Evolutionary conservation across 1,140 invertebrate species (phyloP), one percentile per base, ranked within the genome.

Genomic region (Andricus grossulariae): DNA sequence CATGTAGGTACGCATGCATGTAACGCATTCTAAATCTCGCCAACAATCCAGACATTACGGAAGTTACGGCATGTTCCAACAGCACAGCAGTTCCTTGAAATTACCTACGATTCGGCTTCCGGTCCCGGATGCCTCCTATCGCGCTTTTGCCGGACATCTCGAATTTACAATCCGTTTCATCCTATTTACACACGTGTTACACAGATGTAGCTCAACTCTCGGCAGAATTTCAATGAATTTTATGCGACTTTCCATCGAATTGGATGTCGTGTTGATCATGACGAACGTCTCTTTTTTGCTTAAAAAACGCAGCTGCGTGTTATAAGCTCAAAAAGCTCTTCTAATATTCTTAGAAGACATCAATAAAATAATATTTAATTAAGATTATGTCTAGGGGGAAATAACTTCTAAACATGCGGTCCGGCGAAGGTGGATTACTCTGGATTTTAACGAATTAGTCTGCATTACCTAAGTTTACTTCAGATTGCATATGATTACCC

Each of bases 21-120:
- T 80, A 79, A 79, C 77, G 74, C 60, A 80, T 80, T 84, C 78
- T 66, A 71, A 78, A 79, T 81, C 60, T 76, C 76, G 74, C 73
- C 80, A 80, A 81, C 82, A 83, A 81, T 83, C 78, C 76, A 82
- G 78, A 84, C 75, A 77, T 80, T 80, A 79, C 78, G 79, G 77
- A 79, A 82, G 77, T 80, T 82, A 66, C 71, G 39, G 77, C 77
- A 71, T 72, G 45, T 76, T 71, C 55, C 74, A 60, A 76, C 66
- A 52, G 52, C 18, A 16, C 78, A 76, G 72, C 76, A 76, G 55
- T 82, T 71, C 50, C 60, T 72, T 78, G 79, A 82, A 82, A 84
- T 82, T 84, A 80, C 79, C 79, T 79, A 71, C 77, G 72, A 79
- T 78, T 72, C 77, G 75, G 78, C 78, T 77, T 81, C 79, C 77